Conservation (phyloP, 1,140 invertebrate genomes). For the Drosophila sproati region DNA sequence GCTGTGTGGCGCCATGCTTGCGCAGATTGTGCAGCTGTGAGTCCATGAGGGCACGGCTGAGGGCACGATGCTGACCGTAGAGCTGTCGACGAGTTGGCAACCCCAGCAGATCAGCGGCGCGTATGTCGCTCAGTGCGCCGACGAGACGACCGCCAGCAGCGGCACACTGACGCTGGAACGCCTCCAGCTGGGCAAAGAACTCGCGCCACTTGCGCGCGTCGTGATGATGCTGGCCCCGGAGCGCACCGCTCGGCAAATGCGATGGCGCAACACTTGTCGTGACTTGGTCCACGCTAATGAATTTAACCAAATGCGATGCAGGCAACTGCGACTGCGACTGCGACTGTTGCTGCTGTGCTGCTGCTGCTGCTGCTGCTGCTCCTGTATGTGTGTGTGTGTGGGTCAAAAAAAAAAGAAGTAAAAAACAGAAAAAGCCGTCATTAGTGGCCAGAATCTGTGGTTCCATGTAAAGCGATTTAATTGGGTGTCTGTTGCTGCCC, state of each 20-base stretch:
- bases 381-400: conserved; percentile 29
- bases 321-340: conserved; percentile 16
- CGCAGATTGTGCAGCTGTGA: conserved; percentile 85
- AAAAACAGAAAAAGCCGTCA: conserved; percentile 46
- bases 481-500: conserved; percentile 58
- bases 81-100: conserved; percentile 85
- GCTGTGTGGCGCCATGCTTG: conserved; percentile 85
- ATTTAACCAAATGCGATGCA: conserved; percentile 76
- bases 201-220: conserved; percentile 88
- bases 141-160: conserved; percentile 85
- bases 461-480: conserved; percentile 75
- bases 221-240: conserved; percentile 86
- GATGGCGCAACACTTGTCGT: conserved; percentile 84
- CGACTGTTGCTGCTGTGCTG: conserved; percentile 32
- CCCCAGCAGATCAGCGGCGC: conserved; percentile 84
- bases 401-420: conserved; percentile 32
- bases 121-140: conserved; percentile 85
- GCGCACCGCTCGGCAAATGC: conserved; percentile 82
- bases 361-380: conserved; percentile 45
- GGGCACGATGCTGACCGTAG: conserved; percentile 85
- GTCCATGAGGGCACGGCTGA: conserved; percentile 85
- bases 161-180: conserved; percentile 85
- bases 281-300: conserved; percentile 84
- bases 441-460: conserved; percentile 71
- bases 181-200: conserved; percentile 87